Percentiles rank a stretch among this genome's conserved stretches.
phyloP scores from a whole-genome alignment of 1,140 invertebrate genomes.

The Spodoptera frugiperda region DNA sequence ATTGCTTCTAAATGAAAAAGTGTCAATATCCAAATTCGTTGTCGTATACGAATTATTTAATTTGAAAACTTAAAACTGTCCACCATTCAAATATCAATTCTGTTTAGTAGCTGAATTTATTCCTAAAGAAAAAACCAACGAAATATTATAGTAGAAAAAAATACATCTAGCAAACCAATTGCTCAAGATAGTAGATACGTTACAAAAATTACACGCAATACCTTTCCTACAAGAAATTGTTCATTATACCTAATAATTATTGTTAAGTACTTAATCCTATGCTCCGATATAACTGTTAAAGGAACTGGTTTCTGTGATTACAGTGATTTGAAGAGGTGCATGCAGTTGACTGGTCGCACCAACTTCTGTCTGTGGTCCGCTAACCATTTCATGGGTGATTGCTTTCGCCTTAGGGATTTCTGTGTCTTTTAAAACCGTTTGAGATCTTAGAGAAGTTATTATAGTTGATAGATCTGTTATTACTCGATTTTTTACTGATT shows the following conservation, averaged over 20 bases:
- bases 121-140: too few species aligned
- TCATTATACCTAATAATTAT: conserved; percentile 60
- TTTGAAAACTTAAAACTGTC: too few species aligned
- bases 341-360: background rate
- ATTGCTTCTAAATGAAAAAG: too few species aligned
- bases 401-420: conserved; percentile 29
- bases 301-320: conserved; percentile 54
- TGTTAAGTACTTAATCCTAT: conserved; percentile 72
- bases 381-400: conserved; percentile 16
- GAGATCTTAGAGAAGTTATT: background rate
- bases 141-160: too few species aligned
- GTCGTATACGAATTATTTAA: too few species aligned
- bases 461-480: too few species aligned
- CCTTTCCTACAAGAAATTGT: conserved; percentile 12
- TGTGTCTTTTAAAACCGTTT: conserved; percentile 4
- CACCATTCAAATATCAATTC: too few species aligned
- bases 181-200: background rate
- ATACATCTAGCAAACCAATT: background rate
- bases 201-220: conserved; percentile 9
- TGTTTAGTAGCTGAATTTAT: too few species aligned
- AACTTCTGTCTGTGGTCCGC: conserved; percentile 23
- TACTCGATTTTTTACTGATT: too few species aligned
- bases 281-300: conserved; percentile 62
- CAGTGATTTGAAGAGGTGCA: conserved; percentile 51
- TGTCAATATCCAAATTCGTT: too few species aligned